A percentile compares a stretch with the other conserved stretches of the same genome.
phyloP scores from a whole-genome alignment of 2,797 vertebrate species.

The Lacerta viridis region DNA sequence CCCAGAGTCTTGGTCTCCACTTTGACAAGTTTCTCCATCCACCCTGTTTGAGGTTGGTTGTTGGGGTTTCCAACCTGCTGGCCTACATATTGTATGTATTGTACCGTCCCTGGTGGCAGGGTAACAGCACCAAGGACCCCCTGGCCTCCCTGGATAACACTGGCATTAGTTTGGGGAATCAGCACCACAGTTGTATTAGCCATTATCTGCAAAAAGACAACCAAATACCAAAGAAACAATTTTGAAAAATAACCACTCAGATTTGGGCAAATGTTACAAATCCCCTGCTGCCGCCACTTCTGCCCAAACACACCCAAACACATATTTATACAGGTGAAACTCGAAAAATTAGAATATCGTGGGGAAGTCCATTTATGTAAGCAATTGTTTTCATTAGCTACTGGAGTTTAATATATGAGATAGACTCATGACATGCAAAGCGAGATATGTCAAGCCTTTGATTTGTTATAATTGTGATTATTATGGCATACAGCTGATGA shows the following conservation, averaged over 20 bases:
- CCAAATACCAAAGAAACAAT: not conserved
- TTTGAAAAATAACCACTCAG: not conserved
- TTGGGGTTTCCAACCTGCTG: not conserved
- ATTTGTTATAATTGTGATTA: too few species aligned
- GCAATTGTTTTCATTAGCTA: too few species aligned
- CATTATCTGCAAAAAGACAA: not conserved
- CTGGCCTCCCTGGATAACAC: not conserved
- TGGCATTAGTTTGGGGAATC: not conserved
- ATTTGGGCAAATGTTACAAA: not conserved
- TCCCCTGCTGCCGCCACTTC: too few species aligned
- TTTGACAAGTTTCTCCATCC: not conserved
- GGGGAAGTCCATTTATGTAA: too few species aligned
- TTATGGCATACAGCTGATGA: too few species aligned
- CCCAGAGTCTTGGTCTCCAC: slow-evolving; percentile 25
- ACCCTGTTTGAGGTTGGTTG: not conserved
- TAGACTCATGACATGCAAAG: too few species aligned
- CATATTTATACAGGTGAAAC: too few species aligned
- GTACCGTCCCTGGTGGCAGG: not conserved
- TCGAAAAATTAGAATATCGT: too few species aligned
- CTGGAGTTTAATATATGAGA: too few species aligned
- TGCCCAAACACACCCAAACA: not conserved
- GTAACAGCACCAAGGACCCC: not conserved
- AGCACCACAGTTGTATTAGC: not conserved
- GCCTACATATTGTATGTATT: not conserved
- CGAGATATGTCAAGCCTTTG: too few species aligned